Conservation (phyloP, 2,888 invertebrate species). For the Drosophila emarginata region DNA sequence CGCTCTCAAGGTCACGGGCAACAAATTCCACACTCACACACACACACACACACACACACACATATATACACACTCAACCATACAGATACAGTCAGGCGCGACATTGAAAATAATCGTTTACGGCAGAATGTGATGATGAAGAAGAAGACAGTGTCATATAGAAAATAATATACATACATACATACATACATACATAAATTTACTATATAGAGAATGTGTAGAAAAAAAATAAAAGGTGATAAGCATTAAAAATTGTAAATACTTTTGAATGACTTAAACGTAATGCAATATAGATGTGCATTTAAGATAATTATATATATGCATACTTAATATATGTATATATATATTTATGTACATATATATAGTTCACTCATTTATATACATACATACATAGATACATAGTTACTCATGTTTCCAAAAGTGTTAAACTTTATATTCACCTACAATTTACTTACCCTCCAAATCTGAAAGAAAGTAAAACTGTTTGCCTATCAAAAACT, state of each 20-base stretch:
- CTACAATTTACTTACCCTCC: no score
- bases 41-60: conserved; percentile 9
- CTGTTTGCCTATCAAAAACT: no score
- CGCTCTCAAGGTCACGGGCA: conserved; percentile 79
- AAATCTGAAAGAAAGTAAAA: no score
- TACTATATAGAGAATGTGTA: neutral
- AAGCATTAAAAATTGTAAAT: conserved; percentile 15
- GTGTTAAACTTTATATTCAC: no score
- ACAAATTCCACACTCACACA: conserved; percentile 55
- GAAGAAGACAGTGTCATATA: conserved; percentile 15
- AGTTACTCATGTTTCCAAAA: no score
- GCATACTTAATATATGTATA: no score
- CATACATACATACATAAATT: neutral
- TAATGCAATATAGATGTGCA: neutral
- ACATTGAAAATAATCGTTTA: conserved; percentile 71
- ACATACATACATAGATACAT: no score
- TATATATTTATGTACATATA: neutral
- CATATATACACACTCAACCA: no score
- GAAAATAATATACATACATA: neutral
- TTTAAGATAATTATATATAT: neutral
- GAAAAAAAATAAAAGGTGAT: conserved; percentile 2
- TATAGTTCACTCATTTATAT: no score
- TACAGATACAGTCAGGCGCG: conserved; percentile 45
- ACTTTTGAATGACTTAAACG: neutral
- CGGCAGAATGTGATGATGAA: conserved; percentile 17